These are phyloP conservation scores for Maccullochella peelii DNA, from an alignment of 2,113 vertebrate species.

Conservation along the genomic window DNA sequence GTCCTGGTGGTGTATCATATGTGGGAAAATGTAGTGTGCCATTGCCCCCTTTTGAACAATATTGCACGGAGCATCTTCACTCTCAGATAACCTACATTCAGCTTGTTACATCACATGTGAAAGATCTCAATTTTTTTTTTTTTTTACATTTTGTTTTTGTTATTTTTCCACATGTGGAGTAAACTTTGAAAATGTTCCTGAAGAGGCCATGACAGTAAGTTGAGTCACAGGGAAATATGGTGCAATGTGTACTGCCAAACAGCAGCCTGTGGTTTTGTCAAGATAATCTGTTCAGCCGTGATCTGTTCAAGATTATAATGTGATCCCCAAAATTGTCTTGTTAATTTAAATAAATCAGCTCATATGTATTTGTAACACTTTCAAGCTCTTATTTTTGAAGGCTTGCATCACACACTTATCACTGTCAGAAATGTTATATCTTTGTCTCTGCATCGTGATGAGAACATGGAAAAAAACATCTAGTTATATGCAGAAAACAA, in stretches of 20 bases:
- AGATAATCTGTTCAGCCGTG: background rate
- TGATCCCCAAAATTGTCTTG: background rate
- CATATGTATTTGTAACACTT: background rate
- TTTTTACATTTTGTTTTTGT: background rate
- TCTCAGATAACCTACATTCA: background rate
- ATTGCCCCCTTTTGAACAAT: background rate
- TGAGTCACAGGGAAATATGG: background rate
- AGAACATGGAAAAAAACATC: background rate
- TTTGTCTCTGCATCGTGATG: background rate
- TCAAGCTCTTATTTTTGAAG: background rate
- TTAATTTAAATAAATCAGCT: slow-evolving; percentile 2
- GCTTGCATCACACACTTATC: background rate
- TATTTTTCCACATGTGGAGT: background rate
- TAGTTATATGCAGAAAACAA: background rate
- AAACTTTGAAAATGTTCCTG: background rate
- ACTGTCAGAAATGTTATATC: background rate
- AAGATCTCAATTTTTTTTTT: background rate
- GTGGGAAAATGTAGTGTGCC: background rate
- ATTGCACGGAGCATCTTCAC: background rate
- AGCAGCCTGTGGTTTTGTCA: background rate
- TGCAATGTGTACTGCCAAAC: background rate
- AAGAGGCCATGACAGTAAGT: background rate
- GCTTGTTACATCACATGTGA: background rate
- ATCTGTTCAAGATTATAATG: background rate
- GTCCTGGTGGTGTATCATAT: background rate